Base-by-base conservation (phyloP, 2,797 vertebrate genomes). In the Schizopygopsis pylzovi region DNA sequence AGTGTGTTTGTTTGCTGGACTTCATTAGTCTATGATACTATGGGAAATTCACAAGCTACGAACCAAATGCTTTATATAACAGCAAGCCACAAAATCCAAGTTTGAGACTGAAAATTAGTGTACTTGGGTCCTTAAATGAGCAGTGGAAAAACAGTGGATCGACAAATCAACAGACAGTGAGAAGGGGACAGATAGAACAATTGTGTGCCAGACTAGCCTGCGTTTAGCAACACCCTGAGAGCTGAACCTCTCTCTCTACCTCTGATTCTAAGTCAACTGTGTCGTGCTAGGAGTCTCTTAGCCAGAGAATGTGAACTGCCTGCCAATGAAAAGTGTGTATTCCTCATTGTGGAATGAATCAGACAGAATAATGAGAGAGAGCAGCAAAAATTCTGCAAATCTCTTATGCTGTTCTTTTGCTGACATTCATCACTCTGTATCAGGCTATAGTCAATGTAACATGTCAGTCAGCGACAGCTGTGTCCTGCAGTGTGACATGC, bases 191-290 rank as follows among this genome's bases (percentile, higher is more conserved):
- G 43, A 68, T 11, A 76, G 41, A 82, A 18, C 12, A 37, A 43
- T n/a, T 39, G n/a, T 84, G 41, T 49, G 56, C 49, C 59, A 85
- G 56, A 25, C 61, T 12, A 45, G 39, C 1, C 20, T 54, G 59
- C 65, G 54, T 85, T 87, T 79, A 89, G 75, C 83, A 87, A 43
- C 88, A 68, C 59, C 41, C 18, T 59, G 79, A 59, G 65, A 85
- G 61, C 47, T 65, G 7, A 72, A 72, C n/a, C 41, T 89, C 63
- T 81, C 37, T 78, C 37, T 79, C 56, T 16, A 76, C 78, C n/a
- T 84, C 82, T 65, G 67, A 70, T 52, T 81, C 85, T 20, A 81
- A 82, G 71, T 87, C 72, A 81, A 68, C 71, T 85, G 86, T 83
- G 86, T 85, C 83, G 86, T 83, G 72, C 79, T 67, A 6, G 16